These are phyloP conservation scores for Drosophila setifemur DNA, from an alignment of 1,140 invertebrate genomes.

Conservation along the genomic window DNA sequence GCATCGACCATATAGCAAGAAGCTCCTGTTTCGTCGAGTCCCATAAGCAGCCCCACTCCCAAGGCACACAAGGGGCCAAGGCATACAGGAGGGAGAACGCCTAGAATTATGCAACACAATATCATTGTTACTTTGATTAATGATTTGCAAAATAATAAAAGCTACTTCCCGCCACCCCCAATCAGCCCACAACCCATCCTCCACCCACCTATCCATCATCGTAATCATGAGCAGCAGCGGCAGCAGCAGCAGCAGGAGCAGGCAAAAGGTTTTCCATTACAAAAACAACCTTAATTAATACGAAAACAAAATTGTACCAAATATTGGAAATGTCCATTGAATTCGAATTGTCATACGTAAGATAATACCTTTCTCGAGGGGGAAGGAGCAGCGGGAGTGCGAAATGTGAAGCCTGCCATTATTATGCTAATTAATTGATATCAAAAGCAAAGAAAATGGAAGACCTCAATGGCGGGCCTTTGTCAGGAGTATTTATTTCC, in stretches of 20 bases:
- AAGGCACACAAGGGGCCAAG: background rate
- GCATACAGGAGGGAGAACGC: background rate
- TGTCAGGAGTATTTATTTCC: slow-evolving; percentile 35
- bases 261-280: slow-evolving; percentile 66
- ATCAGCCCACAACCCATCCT: background rate
- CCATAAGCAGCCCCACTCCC: slow-evolving; percentile 50
- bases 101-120: slow-evolving; percentile 72
- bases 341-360: slow-evolving; percentile 62
- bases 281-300: slow-evolving; percentile 73
- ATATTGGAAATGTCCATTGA: slow-evolving; percentile 52
- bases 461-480: slow-evolving; percentile 3
- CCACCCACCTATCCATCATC: slow-evolving; percentile 9
- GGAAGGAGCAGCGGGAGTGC: slow-evolving; percentile 20
- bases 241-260: background rate
- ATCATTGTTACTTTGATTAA: slow-evolving; percentile 80
- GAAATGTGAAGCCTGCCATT: slow-evolving; percentile 74
- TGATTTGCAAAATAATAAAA: slow-evolving; percentile 79
- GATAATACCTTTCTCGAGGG: background rate
- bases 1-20: slow-evolving; percentile 34
- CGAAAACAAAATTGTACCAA: slow-evolving; percentile 63
- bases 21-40: slow-evolving; percentile 61
- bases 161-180: slow-evolving; percentile 2
- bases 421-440: slow-evolving; percentile 81
- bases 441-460: slow-evolving; percentile 44
- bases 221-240: background rate